Percentiles rank a stretch among this genome's conserved stretches.
phyloP scores from a whole-genome alignment of 2,797 vertebrate species.

The Astyanax mexicanus region DNA sequence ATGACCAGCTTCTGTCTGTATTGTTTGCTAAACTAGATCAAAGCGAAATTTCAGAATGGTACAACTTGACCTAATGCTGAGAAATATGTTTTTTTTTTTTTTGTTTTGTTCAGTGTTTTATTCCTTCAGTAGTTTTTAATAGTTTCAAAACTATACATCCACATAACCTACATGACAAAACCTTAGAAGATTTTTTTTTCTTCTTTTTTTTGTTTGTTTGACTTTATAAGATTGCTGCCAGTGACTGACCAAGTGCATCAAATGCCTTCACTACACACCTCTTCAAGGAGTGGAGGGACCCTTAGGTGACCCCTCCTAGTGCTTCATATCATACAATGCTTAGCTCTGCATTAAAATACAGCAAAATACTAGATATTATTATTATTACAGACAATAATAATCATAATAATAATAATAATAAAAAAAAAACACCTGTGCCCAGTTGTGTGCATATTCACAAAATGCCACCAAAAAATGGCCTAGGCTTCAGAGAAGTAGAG shows the following conservation, averaged over 20 bases:
- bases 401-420: too few species aligned
- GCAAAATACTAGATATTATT: conserved; percentile 38
- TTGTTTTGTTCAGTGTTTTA: neutral
- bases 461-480: conserved; percentile 22
- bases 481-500: conserved; percentile 65
- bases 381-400: conserved; percentile 24
- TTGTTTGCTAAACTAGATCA: neutral
- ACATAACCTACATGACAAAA: neutral
- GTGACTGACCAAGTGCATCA: conserved; percentile 47
- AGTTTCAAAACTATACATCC: neutral
- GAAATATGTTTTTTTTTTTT: neutral
- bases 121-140: conserved; percentile 16
- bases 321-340: conserved; percentile 11
- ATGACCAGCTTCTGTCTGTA: neutral
- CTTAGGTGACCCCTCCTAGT: conserved; percentile 18
- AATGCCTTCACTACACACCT: conserved; percentile 37
- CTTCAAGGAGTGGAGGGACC: conserved; percentile 33
- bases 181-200: neutral
- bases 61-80: neutral
- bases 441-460: conserved; percentile 28
- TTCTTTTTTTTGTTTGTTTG: too few species aligned
- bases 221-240: conserved; percentile 34
- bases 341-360: conserved; percentile 16
- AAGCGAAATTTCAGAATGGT: neutral
- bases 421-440: conserved; percentile 4